Evolutionary conservation across 2,113 vertebrate genomes (phyloP).

Genomic region (Glaucomys volans): DNA sequence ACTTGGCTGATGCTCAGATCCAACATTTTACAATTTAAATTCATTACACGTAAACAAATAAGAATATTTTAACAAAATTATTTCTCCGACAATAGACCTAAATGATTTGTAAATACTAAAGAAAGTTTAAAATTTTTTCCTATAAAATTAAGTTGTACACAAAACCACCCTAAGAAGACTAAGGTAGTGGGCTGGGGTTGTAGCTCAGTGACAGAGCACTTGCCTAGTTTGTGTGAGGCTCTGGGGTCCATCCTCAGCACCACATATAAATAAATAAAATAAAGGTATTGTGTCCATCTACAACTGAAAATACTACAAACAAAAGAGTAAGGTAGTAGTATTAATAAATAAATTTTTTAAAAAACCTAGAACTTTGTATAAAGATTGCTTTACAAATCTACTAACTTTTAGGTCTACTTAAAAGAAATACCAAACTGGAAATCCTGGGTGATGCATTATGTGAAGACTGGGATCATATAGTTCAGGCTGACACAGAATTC

Average conservation of each 20-base stretch:
- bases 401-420: constrained; percentile 9
- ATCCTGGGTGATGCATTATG: neutral
- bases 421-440: neutral
- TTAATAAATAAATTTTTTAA: too few species aligned
- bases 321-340: too few species aligned
- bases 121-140: neutral
- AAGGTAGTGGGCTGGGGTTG: too few species aligned
- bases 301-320: too few species aligned
- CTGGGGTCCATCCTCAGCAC: too few species aligned
- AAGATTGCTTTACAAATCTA: neutral
- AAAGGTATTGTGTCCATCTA: too few species aligned
- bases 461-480: too few species aligned
- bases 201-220: too few species aligned
- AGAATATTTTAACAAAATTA: neutral
- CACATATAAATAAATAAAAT: too few species aligned
- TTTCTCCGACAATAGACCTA: too few species aligned
- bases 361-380: neutral
- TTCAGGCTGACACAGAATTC: neutral
- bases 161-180: neutral
- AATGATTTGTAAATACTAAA: neutral
- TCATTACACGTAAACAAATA: neutral
- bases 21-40: neutral
- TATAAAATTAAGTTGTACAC: neutral
- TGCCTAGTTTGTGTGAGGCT: too few species aligned
- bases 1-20: neutral